Evolutionary conservation across 2,113 vertebrate genomes (phyloP).

Genomic region (Melanostigma gelatinosum): DNA sequence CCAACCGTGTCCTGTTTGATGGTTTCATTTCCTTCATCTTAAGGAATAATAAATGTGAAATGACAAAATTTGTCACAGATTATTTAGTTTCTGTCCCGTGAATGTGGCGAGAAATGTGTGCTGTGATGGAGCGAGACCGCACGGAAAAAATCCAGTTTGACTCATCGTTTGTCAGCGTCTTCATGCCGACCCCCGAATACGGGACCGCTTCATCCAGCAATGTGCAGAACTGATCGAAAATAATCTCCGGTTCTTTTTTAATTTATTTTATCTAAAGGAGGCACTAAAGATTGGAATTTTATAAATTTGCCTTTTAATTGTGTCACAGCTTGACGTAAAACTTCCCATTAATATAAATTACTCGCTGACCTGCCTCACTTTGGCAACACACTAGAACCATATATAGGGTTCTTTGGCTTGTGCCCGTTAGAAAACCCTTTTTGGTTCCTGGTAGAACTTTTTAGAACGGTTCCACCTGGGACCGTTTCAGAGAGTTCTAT

Average conservation of each 20-base stretch:
- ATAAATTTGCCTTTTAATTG: background rate
- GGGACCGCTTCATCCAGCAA: background rate
- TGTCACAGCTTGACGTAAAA: background rate
- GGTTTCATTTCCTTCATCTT: conserved; percentile 54
- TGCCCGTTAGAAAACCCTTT: background rate
- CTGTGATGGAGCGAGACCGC: background rate
- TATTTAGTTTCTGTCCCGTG: conserved; percentile 16
- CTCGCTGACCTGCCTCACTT: background rate
- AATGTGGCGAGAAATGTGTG: background rate
- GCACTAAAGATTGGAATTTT: background rate
- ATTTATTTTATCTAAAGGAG: background rate
- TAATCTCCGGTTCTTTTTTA: background rate
- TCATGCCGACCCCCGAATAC: background rate
- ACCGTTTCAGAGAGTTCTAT: no score
- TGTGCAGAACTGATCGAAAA: background rate
- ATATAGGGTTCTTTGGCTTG: background rate
- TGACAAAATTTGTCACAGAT: conserved; percentile 58
- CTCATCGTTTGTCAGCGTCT: conserved; percentile 37
- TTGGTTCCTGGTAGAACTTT: no score
- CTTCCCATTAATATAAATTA: background rate
- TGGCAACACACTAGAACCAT: no score
- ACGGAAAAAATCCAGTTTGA: conserved; percentile 37
- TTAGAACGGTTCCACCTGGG: no score
- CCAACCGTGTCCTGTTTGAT: background rate
- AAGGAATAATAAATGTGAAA: conserved; percentile 48